phyloP scores from a whole-genome alignment of 2,797 vertebrate species.

The Urosaurus nigricauda region DNA sequence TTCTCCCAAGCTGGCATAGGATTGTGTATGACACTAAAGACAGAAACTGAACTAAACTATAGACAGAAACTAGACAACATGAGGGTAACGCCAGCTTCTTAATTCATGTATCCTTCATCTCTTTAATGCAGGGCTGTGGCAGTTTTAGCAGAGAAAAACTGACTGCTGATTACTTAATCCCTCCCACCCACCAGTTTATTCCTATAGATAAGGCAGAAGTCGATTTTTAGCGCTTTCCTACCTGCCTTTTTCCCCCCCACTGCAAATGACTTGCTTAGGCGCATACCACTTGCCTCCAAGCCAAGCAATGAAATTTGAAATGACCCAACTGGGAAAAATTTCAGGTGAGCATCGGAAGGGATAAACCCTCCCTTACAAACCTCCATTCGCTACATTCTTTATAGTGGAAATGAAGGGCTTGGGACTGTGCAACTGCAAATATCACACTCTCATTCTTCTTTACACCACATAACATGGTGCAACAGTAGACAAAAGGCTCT shows the following conservation, averaged over 20 bases:
- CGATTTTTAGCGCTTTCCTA: not conserved
- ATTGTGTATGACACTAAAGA: not conserved
- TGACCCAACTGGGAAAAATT: not conserved
- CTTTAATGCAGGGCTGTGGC: not conserved
- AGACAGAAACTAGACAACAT: not conserved
- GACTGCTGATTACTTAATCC: not conserved
- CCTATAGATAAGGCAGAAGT: not conserved
- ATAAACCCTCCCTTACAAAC: not conserved
- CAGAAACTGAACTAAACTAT: not conserved
- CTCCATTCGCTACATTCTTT: not conserved
- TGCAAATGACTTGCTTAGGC: not conserved
- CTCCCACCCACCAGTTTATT: not conserved
- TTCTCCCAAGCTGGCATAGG: not conserved
- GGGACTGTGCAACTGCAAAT: not conserved
- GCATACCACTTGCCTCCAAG: too few relatives aligned
- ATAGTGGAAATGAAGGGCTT: not conserved
- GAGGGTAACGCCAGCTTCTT: not conserved
- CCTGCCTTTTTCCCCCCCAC: not conserved
- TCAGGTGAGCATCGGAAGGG: not conserved
- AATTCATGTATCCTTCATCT: not conserved
- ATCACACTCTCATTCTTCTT: not conserved
- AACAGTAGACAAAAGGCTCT: constrained; percentile 1
- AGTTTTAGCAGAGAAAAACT: not conserved
- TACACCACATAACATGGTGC: not conserved
- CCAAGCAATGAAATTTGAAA: not conserved